Conservation (phyloP, 2,113 vertebrate genomes). For the Hirundichthys speculiger region DNA sequence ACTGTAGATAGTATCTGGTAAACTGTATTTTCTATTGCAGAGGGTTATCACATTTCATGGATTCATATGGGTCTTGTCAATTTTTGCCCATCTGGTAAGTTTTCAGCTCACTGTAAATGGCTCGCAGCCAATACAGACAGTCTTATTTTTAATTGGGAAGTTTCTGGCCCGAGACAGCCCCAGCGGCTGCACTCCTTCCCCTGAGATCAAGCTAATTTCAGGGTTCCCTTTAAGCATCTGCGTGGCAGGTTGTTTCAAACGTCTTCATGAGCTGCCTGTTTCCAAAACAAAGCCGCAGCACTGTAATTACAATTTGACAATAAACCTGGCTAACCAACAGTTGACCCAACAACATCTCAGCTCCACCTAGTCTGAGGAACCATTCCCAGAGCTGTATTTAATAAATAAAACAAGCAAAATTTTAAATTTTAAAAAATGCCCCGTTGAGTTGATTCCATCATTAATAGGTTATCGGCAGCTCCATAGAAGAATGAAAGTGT, state of each 20-base stretch:
- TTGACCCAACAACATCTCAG: slow-evolving; percentile 45
- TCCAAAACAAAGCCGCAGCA: slow-evolving; percentile 64
- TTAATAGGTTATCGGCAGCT: slow-evolving; percentile 45
- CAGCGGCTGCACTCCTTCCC: slow-evolving; percentile 19
- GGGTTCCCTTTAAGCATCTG: slow-evolving; percentile 40
- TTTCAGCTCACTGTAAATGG: slow-evolving; percentile 35
- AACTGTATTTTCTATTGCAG: slow-evolving; percentile 16
- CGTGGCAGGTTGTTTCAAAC: slow-evolving; percentile 54
- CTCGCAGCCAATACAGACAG: slow-evolving; percentile 31
- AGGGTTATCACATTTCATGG: slow-evolving; percentile 13
- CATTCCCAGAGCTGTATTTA: neutral
- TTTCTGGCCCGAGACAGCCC: slow-evolving; percentile 40
- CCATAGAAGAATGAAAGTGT: slow-evolving; percentile 17
- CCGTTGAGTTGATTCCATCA: neutral
- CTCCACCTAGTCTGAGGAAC: slow-evolving; percentile 30
- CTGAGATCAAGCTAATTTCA: slow-evolving; percentile 65
- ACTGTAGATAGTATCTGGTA: neutral
- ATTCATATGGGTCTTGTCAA: slow-evolving; percentile 39
- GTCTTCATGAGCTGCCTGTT: slow-evolving; percentile 51
- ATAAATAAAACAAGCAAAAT: neutral
- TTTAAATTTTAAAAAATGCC: neutral
- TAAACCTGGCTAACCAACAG: slow-evolving; percentile 49
- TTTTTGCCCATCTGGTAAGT: slow-evolving; percentile 38
- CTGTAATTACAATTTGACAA: slow-evolving; percentile 60
- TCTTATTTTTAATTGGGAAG: slow-evolving; percentile 56